Evolutionary conservation across 37 sponge, comb jelly and placozoan genomes (phyloP).

Genomic region (Ianthella basta): DNA sequence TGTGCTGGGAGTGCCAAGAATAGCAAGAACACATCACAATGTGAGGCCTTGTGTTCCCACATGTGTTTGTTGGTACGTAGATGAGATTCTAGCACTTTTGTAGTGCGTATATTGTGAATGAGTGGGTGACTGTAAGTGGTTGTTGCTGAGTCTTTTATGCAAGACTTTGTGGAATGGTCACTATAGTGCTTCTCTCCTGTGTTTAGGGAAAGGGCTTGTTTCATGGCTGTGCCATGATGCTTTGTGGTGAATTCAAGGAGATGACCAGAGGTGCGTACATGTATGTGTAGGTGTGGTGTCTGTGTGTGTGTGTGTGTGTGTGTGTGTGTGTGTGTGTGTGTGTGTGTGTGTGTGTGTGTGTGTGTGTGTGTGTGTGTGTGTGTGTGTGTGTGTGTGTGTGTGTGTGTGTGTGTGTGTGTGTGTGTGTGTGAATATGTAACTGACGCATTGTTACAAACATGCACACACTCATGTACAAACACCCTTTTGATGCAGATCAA

Average conservation of each 20-base stretch:
- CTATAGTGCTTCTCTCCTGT: background rate
- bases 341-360: background rate
- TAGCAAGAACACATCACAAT: background rate
- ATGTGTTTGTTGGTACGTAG: background rate
- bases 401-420: background rate
- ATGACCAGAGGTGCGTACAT: background rate
- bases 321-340: conserved; percentile 19
- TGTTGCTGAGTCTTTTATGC: background rate
- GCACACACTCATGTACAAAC: conserved; percentile 19
- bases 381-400: background rate
- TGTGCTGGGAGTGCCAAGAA: background rate
- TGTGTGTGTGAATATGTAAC: background rate
- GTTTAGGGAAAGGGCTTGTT: conserved; percentile 17
- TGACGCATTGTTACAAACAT: background rate
- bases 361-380: background rate
- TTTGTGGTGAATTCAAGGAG: conserved; percentile 2
- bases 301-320: background rate
- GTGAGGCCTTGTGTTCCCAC: background rate
- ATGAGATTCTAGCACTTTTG: background rate
- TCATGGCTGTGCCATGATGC: background rate
- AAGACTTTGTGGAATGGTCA: background rate
- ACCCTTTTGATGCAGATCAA: background rate
- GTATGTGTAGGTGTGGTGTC: background rate
- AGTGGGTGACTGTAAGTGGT: background rate
- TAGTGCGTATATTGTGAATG: background rate